Percentiles rank a stretch among this genome's conserved stretches.
These are phyloP conservation scores for Merodon equestris DNA, from an alignment of 2,888 invertebrate species.

Conservation along the genomic window DNA sequence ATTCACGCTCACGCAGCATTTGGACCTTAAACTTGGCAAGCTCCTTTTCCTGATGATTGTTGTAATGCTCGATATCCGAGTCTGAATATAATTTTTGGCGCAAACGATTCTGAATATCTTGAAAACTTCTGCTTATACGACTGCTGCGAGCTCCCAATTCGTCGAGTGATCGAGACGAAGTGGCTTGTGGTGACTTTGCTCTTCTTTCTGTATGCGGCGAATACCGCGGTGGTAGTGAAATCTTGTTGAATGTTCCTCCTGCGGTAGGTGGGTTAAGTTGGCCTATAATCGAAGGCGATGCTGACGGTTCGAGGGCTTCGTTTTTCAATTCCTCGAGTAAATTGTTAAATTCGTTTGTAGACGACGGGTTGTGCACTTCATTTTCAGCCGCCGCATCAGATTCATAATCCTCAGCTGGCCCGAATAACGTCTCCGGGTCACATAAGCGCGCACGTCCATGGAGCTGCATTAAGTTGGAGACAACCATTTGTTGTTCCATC, in stretches of 20 bases:
- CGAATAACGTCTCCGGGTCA: conserved; percentile 69
- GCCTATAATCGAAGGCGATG: too few relatives aligned
- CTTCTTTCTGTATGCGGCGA: conserved; percentile 31
- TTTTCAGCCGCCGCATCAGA: conserved; percentile 25
- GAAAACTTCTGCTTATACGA: conserved; percentile 39
- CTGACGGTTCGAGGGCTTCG: conserved; percentile 69
- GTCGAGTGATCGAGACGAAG: conserved; percentile 36
- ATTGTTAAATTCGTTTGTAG: conserved; percentile 71
- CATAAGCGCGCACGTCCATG: conserved; percentile 71
- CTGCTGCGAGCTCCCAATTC: conserved; percentile 32
- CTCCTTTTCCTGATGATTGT: conserved; percentile 71
- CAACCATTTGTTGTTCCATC: conserved; percentile 93
- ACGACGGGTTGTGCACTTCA: conserved; percentile 46
- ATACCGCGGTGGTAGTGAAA: conserved; percentile 10
- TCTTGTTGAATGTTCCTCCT: conserved; percentile 18
- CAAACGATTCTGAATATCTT: conserved; percentile 44
- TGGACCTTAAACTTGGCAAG: conserved; percentile 72
- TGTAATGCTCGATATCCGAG: conserved; percentile 71
- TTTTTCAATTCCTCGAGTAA: conserved; percentile 73
- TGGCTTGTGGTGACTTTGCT: conserved; percentile 37
- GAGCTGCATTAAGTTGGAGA: conserved; percentile 86
- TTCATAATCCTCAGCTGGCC: conserved; percentile 75
- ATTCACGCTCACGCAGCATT: conserved; percentile 72
- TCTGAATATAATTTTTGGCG: conserved; percentile 71
- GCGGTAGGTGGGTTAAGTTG: conserved; percentile 28